These are phyloP conservation scores for Brenthis hecate DNA, from an alignment of 2,888 invertebrate genomes.

Conservation along the genomic window DNA sequence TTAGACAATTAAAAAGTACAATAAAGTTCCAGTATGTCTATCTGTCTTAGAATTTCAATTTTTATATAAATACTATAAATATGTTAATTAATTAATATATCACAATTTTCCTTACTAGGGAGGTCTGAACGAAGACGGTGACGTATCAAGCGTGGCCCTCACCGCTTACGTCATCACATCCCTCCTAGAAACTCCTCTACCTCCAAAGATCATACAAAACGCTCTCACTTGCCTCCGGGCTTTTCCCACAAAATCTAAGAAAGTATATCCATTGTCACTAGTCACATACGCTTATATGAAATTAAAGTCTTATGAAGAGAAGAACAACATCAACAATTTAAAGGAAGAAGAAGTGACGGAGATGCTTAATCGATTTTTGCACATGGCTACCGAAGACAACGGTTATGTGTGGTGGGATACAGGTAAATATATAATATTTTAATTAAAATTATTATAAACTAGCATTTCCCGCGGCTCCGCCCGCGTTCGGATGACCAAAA, in stretches of 20 bases:
- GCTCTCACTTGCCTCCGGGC: constrained; percentile 84
- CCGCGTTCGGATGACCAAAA: no score
- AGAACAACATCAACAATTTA: constrained; percentile 46
- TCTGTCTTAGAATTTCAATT: no score
- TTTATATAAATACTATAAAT: no score
- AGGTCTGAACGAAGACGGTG: constrained; percentile 76
- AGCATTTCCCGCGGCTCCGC: no score
- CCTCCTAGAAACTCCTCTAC: constrained; percentile 80
- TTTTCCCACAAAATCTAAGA: constrained; percentile 54
- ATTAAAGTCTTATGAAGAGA: constrained; percentile 56
- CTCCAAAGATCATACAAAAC: constrained; percentile 74
- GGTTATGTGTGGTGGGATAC: constrained; percentile 93
- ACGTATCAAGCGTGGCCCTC: constrained; percentile 83
- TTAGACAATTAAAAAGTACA: no score
- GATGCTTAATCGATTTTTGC: constrained; percentile 58
- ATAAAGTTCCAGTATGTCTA: no score
- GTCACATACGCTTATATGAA: constrained; percentile 63
- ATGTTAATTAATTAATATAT: no score
- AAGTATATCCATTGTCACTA: constrained; percentile 61
- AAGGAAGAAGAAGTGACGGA: constrained; percentile 57
- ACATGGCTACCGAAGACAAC: constrained; percentile 57
- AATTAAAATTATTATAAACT: no score
- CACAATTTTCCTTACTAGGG: constrained; percentile 60
- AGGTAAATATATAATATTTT: constrained; percentile 50
- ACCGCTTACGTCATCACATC: constrained; percentile 87